Evolutionary conservation across 2,888 invertebrate genomes (phyloP), one percentile per base, ranked within the genome.

Genomic region (Calliphora vomitoria): DNA sequence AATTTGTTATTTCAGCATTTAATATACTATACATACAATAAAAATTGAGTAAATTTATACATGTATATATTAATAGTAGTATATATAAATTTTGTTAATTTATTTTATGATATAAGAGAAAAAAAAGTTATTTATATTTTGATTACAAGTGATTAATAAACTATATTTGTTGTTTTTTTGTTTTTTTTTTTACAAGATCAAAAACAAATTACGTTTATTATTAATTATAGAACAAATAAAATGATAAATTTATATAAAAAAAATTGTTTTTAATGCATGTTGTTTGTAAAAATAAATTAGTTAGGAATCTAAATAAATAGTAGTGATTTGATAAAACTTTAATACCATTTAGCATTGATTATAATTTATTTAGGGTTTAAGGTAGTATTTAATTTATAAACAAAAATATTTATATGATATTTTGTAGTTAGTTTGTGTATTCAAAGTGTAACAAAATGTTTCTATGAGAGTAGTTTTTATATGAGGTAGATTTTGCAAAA

Each of bases 81-180:
- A 15, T 8, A 8, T 15, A 20, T 10, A 55, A 55, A 6, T 20
- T 55, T 55, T 55, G 55, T 55, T 55, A 10, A 55, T 55, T 20
- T 10, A 55, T 55, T 55, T 18, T 55, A 55, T 10, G 8, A 20
- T 55, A 20, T 55, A 20, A 55, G 8, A 18, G 10, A 55, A 60
- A 31, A 68, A 47, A 68, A 58, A 47, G 44, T 15, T n/a, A 41
- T 35, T 62, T 53, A 58, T 41, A 60, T 31, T 18, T 72, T 81
- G 53, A 72, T 64, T 72, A 81, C 64, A 72, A 55, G 64, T 81
- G 71, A 72, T 71, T 80, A 71, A 80, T 71, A 20, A 41, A 68
- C 18, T 41, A 41, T 35, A n/a, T 35, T 35, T 35, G 6, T 55
- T 55, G 31, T 69, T n/a, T 20, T 20, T 35, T 35, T 35, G 6